phyloP scores from a whole-genome alignment of 2,888 invertebrate species.

The Cataglyphis rosenhaueri region DNA sequence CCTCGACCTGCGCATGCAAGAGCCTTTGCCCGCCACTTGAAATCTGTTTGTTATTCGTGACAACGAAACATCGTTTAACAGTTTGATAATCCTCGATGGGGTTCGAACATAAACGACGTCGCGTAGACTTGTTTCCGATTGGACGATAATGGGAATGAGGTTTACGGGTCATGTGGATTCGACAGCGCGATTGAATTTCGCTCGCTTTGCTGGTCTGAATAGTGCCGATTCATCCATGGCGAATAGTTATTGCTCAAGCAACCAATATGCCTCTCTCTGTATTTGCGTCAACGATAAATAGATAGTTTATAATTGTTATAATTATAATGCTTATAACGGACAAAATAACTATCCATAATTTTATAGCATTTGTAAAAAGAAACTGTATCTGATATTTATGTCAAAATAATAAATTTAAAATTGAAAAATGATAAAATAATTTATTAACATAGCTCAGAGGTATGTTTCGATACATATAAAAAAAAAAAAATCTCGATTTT shows the following conservation, averaged over 20 bases:
- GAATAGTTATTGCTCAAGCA: constrained; percentile 27
- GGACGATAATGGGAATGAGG: constrained; percentile 48
- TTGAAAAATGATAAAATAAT: neutral
- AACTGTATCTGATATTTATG: neutral
- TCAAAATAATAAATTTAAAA: neutral
- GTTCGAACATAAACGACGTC: constrained; percentile 43
- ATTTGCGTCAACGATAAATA: constrained; percentile 36
- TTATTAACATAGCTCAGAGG: neutral
- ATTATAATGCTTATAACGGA: neutral
- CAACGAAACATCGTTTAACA: constrained; percentile 58
- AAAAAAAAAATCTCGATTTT: neutral
- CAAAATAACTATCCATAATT: neutral
- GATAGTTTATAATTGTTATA: neutral
- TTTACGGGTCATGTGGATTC: constrained; percentile 51
- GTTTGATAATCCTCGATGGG: constrained; percentile 52
- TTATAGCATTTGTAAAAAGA: neutral
- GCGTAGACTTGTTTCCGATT: constrained; percentile 49
- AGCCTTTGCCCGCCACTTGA: constrained; percentile 44
- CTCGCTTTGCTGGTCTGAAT: constrained; percentile 46
- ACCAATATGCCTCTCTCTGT: neutral
- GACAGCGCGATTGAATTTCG: constrained; percentile 50
- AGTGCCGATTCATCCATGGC: constrained; percentile 42
- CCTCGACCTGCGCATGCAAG: constrained; percentile 40
- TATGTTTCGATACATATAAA: neutral
- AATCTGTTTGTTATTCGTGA: constrained; percentile 51